phyloP scores from a whole-genome alignment of 2,113 vertebrate species.

The Halcyon malimbica region DNA sequence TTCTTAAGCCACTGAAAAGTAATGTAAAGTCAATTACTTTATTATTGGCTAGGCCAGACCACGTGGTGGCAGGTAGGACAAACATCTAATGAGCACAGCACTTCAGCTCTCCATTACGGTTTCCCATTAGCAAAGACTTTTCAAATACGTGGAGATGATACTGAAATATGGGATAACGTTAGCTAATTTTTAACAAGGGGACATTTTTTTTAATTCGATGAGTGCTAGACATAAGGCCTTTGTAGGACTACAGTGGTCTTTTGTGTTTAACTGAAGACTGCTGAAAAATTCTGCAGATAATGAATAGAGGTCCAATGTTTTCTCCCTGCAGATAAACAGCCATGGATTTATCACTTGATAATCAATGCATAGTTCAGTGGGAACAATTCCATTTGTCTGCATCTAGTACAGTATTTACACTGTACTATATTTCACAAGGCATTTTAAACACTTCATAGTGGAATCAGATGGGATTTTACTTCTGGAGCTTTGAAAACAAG shows the following conservation, averaged over 20 bases:
- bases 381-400: neutral
- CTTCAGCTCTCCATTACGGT: neutral
- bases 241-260: constrained; percentile 2
- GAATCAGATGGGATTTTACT: neutral
- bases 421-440: neutral
- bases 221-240: constrained; percentile 6
- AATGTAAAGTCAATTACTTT: constrained; percentile 45
- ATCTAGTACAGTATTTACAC: neutral
- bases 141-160: neutral
- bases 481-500: neutral
- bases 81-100: neutral
- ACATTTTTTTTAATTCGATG: neutral
- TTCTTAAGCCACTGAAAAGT: constrained; percentile 31
- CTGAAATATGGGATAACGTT: neutral
- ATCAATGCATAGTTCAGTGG: neutral
- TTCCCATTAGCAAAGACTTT: neutral
- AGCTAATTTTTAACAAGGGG: constrained; percentile 17
- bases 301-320: constrained; percentile 28
- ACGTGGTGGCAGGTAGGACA: neutral
- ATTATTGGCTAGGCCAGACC: neutral
- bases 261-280: neutral
- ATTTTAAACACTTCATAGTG: neutral
- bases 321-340: constrained; percentile 31
- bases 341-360: constrained; percentile 30
- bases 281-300: constrained; percentile 28